phyloP scores from a whole-genome alignment of 2,888 invertebrate genomes.

The Antheraea yamamai region DNA sequence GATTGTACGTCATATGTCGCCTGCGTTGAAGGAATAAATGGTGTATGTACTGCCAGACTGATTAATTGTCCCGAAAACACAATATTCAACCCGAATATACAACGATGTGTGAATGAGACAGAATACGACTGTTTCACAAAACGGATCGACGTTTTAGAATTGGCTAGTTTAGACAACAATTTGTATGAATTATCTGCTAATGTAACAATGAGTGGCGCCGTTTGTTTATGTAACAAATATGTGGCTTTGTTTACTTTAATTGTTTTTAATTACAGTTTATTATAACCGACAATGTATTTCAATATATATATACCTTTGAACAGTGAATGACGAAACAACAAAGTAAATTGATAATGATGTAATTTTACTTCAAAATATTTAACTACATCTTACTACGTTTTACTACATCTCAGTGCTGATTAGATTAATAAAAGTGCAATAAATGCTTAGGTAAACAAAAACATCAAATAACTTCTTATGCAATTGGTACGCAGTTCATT shows the following conservation, averaged over 20 bases:
- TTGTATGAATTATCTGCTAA: conserved; percentile 18
- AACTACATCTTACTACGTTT: no score
- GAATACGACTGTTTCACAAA: conserved; percentile 40
- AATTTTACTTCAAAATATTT: not conserved
- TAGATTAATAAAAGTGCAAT: not conserved
- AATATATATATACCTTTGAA: not conserved
- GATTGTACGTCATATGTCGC: conserved; percentile 56
- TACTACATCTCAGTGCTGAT: not conserved
- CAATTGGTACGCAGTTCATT: not conserved
- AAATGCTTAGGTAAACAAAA: no score
- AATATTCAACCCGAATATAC: conserved; percentile 44
- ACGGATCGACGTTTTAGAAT: conserved; percentile 9
- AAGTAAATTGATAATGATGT: not conserved
- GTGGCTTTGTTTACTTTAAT: conserved; percentile 2
- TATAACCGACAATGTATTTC: not conserved
- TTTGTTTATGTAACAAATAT: conserved; percentile 15
- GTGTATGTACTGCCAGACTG: conserved; percentile 55
- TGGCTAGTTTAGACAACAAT: conserved; percentile 7
- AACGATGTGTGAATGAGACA: conserved; percentile 50
- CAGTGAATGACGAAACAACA: not conserved
- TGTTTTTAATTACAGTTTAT: conserved; percentile 16
- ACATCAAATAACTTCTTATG: not conserved
- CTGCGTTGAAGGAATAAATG: conserved; percentile 54
- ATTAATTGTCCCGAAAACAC: conserved; percentile 51
- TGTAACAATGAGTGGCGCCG: conserved; percentile 14